phyloP scores from a whole-genome alignment of 2,888 invertebrate genomes.

The Erebia epiphron region DNA sequence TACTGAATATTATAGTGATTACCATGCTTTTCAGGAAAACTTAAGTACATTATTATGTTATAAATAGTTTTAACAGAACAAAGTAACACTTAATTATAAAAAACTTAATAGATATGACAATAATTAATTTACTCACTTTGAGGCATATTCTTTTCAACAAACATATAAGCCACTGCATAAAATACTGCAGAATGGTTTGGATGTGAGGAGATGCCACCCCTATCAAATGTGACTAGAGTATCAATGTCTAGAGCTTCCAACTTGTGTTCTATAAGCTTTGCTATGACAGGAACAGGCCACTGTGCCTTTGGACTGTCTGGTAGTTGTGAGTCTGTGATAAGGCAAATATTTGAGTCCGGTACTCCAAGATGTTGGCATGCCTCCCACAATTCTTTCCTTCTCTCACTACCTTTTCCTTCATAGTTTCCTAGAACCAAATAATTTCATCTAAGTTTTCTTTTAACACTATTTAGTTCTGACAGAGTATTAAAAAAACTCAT shows the following conservation, averaged over 20 bases:
- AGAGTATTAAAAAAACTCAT: too few relatives aligned
- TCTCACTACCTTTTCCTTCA: slow-evolving; percentile 83
- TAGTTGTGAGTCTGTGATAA: slow-evolving; percentile 87
- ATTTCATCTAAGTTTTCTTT: neutral
- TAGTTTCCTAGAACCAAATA: slow-evolving; percentile 81
- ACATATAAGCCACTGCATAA: slow-evolving; percentile 90
- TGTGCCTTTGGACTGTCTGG: slow-evolving; percentile 89
- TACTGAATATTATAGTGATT: too few relatives aligned
- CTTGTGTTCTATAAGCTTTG: slow-evolving; percentile 77
- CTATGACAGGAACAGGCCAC: slow-evolving; percentile 85
- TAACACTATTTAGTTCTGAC: neutral
- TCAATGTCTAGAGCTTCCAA: slow-evolving; percentile 90
- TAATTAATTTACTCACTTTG: slow-evolving; percentile 82
- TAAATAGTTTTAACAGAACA: too few relatives aligned
- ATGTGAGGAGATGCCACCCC: slow-evolving; percentile 96
- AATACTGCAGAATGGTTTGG: slow-evolving; percentile 94
- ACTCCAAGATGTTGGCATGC: slow-evolving; percentile 93
- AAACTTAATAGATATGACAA: too few relatives aligned
- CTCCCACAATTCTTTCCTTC: slow-evolving; percentile 91
- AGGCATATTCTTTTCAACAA: slow-evolving; percentile 89
- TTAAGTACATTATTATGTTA: too few relatives aligned
- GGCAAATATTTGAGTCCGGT: slow-evolving; percentile 87
- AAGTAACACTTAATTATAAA: neutral
- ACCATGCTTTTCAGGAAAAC: too few relatives aligned
- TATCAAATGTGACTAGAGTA: slow-evolving; percentile 96